phyloP scores from a whole-genome alignment of 2,113 vertebrate genomes.

The Hemiscyllium ocellatum region DNA sequence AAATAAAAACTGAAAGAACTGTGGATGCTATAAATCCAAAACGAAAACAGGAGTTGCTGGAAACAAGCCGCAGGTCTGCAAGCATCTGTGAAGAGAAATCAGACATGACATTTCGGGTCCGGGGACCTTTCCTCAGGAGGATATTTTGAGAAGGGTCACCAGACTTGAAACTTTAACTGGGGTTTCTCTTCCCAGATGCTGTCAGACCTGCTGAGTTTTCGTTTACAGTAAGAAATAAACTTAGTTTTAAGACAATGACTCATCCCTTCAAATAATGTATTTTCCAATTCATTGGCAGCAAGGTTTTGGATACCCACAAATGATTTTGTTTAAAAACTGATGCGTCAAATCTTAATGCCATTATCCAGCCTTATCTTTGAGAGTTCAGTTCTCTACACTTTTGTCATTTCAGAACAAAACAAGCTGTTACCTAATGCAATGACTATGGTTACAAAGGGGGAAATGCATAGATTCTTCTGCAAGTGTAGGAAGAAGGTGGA shows the following conservation, averaged over 20 bases:
- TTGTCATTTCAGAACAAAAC: neutral
- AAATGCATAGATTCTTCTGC: neutral
- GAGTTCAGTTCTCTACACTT: neutral
- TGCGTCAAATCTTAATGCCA: neutral
- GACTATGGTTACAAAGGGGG: neutral
- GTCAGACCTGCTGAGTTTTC: no score
- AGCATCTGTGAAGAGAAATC: no score
- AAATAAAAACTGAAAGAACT: no score
- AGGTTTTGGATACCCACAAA: neutral
- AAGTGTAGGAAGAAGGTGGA: neutral
- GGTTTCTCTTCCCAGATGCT: no score
- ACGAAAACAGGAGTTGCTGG: no score
- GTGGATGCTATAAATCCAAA: no score
- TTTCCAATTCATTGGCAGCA: neutral
- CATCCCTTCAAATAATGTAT: neutral
- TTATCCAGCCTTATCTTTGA: neutral
- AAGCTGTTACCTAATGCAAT: neutral
- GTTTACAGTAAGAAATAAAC: no score
- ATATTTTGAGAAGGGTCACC: no score
- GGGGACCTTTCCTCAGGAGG: no score
- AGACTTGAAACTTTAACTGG: no score
- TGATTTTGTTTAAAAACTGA: neutral
- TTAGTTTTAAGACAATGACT: neutral
- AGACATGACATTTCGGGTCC: no score
- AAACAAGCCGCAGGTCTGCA: no score